Percentiles rank a stretch among this genome's conserved stretches.
Evolutionary conservation across 2,113 vertebrate genomes (phyloP).

Genomic region (Phylloscopus trochilus): DNA sequence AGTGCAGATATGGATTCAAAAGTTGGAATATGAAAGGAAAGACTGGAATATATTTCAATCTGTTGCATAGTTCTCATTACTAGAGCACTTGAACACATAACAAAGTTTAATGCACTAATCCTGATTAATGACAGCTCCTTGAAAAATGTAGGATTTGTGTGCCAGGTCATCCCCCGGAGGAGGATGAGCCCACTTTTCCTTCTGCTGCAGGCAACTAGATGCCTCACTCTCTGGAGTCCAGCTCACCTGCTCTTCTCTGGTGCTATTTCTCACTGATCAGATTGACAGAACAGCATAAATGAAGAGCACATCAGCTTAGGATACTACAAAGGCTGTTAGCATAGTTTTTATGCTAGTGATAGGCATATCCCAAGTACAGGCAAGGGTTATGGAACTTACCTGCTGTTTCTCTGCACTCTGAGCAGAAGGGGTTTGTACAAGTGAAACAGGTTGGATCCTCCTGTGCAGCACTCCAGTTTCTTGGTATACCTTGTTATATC

Average conservation of each 20-base stretch:
- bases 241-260: background rate
- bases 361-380: background rate
- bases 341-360: background rate
- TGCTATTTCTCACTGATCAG: background rate
- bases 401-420: background rate
- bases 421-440: background rate
- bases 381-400: background rate
- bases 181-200: background rate
- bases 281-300: background rate
- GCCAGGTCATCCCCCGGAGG: background rate
- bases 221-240: background rate
- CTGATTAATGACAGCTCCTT: background rate
- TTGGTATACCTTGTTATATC: accelerated
- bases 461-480: background rate
- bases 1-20: background rate
- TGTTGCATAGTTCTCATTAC: background rate
- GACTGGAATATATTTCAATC: background rate
- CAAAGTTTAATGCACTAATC: background rate
- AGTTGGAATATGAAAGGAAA: background rate
- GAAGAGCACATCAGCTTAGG: background rate
- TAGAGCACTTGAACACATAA: background rate
- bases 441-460: background rate
- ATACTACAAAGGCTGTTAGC: background rate
- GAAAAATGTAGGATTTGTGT: background rate
- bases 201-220: background rate